phyloP scores from a whole-genome alignment of 1,140 invertebrate species.

The Trissolcus basalis region DNA sequence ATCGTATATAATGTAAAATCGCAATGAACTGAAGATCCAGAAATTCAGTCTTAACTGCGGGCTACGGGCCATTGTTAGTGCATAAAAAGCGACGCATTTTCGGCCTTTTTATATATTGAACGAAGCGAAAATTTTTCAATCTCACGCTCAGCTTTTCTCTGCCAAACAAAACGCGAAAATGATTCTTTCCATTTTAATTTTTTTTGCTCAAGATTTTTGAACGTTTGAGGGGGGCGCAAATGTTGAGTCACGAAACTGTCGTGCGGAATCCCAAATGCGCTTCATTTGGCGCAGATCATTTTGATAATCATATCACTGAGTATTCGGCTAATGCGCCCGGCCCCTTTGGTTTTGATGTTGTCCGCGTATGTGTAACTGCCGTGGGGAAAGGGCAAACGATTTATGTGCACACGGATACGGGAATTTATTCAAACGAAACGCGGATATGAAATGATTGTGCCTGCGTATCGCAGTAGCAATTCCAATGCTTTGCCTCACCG shows the following conservation, averaged over 20 bases:
- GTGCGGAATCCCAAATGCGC: constrained; percentile 23
- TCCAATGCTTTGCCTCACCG: constrained; percentile 13
- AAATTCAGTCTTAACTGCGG: constrained; percentile 46
- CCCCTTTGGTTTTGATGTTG: constrained; percentile 22
- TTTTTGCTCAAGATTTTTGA: not conserved
- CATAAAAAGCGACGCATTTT: constrained; percentile 23
- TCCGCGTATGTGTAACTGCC: constrained; percentile 7
- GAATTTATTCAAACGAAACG: constrained; percentile 28
- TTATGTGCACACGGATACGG: constrained; percentile 15
- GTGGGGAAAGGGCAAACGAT: not conserved
- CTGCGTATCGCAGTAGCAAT: constrained; percentile 29
- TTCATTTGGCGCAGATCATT: constrained; percentile 47
- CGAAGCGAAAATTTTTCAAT: constrained; percentile 6
- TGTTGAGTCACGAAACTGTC: not conserved
- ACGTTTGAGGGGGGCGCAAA: no score
- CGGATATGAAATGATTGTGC: constrained; percentile 43
- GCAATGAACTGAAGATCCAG: constrained; percentile 49
- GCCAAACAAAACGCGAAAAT: no score
- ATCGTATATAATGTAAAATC: constrained; percentile 55
- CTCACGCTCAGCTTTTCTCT: not conserved
- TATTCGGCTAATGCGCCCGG: constrained; percentile 43
- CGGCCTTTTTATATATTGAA: constrained; percentile 7
- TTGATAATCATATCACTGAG: constrained; percentile 38
- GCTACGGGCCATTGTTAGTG: constrained; percentile 25
- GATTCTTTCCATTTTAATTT: no score